Evolutionary conservation across 2,797 vertebrate genomes (phyloP).

Genomic region (Masticophis lateralis): DNA sequence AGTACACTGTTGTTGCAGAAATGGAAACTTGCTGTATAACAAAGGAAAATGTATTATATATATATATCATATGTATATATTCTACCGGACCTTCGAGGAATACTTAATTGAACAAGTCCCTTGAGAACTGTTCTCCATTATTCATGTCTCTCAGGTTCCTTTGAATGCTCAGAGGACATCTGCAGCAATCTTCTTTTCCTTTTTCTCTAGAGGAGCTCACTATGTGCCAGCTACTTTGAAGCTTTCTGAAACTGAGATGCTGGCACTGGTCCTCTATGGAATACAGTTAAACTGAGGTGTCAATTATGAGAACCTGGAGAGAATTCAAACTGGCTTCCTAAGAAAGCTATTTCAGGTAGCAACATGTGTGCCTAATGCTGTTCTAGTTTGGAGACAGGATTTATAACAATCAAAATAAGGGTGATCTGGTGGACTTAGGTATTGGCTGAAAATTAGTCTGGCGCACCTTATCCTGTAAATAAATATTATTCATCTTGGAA

Average conservation of each 20-base stretch:
- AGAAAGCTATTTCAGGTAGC: not conserved
- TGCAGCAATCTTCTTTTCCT: not conserved
- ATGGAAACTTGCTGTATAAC: no score
- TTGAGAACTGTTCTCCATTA: not conserved
- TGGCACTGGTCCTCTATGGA: not conserved
- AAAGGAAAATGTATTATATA: no score
- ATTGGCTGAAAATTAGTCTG: not conserved
- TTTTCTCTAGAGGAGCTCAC: not conserved
- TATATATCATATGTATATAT: no score
- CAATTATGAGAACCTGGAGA: not conserved
- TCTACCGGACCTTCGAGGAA: not conserved
- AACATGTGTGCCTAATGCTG: not conserved
- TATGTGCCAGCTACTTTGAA: not conserved
- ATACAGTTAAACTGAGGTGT: not conserved
- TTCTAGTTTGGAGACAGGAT: not conserved
- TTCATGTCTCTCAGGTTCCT: not conserved
- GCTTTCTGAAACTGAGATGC: not conserved
- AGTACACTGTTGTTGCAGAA: no score
- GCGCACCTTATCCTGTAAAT: not conserved
- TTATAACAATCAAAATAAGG: not conserved
- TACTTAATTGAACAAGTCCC: not conserved
- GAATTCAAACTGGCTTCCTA: not conserved
- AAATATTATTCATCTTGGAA: not conserved
- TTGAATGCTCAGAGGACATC: not conserved
- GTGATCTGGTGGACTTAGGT: not conserved